Evolutionary conservation across 2,888 invertebrate species (phyloP).

Genomic region (Caenorhabditis uteleia): DNA sequence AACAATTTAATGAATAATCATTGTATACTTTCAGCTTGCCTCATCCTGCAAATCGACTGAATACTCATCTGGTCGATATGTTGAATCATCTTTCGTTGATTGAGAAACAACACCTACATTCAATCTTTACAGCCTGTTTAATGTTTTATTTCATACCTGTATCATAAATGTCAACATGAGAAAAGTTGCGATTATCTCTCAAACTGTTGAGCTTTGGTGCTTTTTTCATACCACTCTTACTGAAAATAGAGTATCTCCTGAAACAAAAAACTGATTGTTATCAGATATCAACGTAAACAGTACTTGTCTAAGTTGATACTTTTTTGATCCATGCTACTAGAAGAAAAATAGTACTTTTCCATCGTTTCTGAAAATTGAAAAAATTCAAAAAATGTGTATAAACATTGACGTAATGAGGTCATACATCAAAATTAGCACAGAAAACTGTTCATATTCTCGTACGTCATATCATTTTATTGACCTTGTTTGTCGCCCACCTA

Average conservation of each 20-base stretch:
- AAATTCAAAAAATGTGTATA: not conserved
- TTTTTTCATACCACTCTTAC: constrained; percentile 19
- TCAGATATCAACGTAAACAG: too few relatives aligned
- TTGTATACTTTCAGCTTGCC: constrained; percentile 2
- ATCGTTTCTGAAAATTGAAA: constrained; percentile 11
- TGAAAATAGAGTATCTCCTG: constrained; percentile 17
- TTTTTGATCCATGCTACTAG: constrained; percentile 14
- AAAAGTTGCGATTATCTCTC: constrained; percentile 19
- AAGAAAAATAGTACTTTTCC: constrained; percentile 9
- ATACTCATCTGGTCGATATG: constrained; percentile 8
- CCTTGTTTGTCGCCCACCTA: too few relatives aligned
- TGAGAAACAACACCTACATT: constrained; percentile 1
- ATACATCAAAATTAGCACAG: not conserved
- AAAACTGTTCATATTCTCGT: too few relatives aligned
- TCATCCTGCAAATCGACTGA: constrained; percentile 28
- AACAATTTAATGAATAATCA: not conserved
- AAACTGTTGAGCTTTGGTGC: constrained; percentile 18
- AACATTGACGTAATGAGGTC: too few relatives aligned
- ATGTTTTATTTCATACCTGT: constrained; percentile 1
- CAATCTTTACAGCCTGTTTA: not conserved
- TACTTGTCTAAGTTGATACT: constrained; percentile 30
- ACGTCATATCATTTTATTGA: too few relatives aligned
- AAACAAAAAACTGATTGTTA: constrained; percentile 3
- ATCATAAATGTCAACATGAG: constrained; percentile 23
- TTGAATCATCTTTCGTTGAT: not conserved